phyloP scores from a whole-genome alignment of 2,888 invertebrate genomes.

The Lamproptera curius region DNA sequence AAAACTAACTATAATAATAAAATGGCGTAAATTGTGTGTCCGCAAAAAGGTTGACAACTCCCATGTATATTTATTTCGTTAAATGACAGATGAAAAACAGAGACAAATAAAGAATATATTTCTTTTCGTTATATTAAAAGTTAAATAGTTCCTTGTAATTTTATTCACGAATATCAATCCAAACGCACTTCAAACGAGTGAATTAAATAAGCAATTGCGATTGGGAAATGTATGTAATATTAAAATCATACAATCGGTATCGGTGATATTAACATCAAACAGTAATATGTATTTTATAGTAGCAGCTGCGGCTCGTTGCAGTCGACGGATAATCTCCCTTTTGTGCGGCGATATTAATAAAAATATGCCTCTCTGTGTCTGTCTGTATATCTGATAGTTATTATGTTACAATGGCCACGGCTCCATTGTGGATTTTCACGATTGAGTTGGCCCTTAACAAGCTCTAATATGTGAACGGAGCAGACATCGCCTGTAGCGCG shows the following conservation, averaged over 20 bases:
- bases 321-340: slow-evolving; percentile 69
- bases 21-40: too few relatives aligned
- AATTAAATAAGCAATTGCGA: background rate
- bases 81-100: too few relatives aligned
- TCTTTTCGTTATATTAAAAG: too few relatives aligned
- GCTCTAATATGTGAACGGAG: slow-evolving; percentile 37
- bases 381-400: slow-evolving; percentile 61
- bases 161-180: slow-evolving; percentile 1
- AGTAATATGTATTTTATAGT: slow-evolving; percentile 30
- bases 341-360: slow-evolving; percentile 74
- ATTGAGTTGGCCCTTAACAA: slow-evolving; percentile 56
- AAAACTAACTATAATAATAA: too few relatives aligned
- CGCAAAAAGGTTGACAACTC: too few relatives aligned
- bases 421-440: slow-evolving; percentile 64
- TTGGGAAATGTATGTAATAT: slow-evolving; percentile 18
- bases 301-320: slow-evolving; percentile 65
- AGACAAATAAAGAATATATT: too few relatives aligned
- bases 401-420: slow-evolving; percentile 58
- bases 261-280: slow-evolving; percentile 22
- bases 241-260: slow-evolving; percentile 20
- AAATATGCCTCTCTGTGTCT: slow-evolving; percentile 70
- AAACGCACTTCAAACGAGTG: too few relatives aligned
- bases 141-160: too few relatives aligned
- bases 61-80: too few relatives aligned
- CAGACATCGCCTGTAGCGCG: slow-evolving; percentile 12